Evolutionary conservation across 2,888 invertebrate species (phyloP), one percentile per base, ranked within the genome.

Genomic region (Druceiella hillmani): DNA sequence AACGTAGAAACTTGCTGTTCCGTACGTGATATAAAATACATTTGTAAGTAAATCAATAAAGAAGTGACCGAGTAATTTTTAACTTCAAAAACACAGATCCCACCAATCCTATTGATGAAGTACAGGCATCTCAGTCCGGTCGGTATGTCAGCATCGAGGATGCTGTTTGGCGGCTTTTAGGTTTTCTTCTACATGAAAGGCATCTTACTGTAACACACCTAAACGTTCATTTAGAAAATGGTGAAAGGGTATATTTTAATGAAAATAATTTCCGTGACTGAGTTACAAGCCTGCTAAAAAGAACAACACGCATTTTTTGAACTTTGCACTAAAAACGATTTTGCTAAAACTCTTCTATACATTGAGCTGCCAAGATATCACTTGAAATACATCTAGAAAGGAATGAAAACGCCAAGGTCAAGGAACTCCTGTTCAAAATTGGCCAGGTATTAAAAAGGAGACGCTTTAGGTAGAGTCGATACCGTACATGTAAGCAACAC

Each of bases 31-130:
- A 50, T 45, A 40, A 51, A 39, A 32, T 50, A 47, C 14, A 49
- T 50, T 28, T 50, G 49, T 33, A 43, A 50, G 2, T 48, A 46
- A 13, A n/a, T n/a, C n/a, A n/a, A n/a, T 48, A 51, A 46, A 49
- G 50, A 2, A 44, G 40, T 10, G 51, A 49, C 11, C 39, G 41
- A 36, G 50, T 48, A 20, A 43, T 45, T 28, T 48, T 43, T 30
- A 41, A 47, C 10, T 25, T 34, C 16, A 29, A 28, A 38, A 44
- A 38, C 17, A 10, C 36, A 17, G 43, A 39, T n/a, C 2, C 9
- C 11, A 17, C 35, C 3, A 44, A 46, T 35, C 44, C 43, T 22
- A 26, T 43, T 27, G 38, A 50, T 38, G 48, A 45, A 37, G 41
- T 49, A 7, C 39, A 36, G n/a, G n/a, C n/a, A n/a, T n/a, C n/a